Percentiles rank a stretch among this genome's conserved stretches.
Conservation (phyloP, 2,113 vertebrate species). For the Dascyllus trimaculatus region DNA sequence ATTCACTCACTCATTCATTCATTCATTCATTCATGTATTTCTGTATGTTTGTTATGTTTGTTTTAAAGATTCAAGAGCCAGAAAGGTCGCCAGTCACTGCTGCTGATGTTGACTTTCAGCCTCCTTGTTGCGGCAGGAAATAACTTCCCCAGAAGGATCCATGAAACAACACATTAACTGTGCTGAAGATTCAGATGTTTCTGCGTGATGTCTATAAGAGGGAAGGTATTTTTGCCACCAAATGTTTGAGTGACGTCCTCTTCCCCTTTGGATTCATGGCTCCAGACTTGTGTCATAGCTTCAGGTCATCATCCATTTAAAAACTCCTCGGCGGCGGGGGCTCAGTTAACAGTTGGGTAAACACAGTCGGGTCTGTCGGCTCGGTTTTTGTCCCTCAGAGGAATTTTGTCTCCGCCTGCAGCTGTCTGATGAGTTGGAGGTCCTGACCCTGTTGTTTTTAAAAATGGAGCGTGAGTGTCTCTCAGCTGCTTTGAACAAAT, state of each 20-base stretch:
- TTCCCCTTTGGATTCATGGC: not conserved
- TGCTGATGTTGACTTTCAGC: too few relatives aligned
- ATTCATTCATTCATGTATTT: too few relatives aligned
- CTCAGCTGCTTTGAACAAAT: constrained; percentile 24
- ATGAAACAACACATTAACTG: too few relatives aligned
- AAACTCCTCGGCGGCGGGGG: constrained; percentile 15
- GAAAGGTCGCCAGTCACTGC: too few relatives aligned
- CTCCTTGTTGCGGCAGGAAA: too few relatives aligned
- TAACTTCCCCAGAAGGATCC: too few relatives aligned
- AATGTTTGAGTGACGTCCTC: not conserved
- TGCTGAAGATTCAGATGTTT: not conserved
- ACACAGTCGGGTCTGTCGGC: constrained; percentile 22
- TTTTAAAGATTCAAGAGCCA: too few relatives aligned
- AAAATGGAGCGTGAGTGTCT: not conserved
- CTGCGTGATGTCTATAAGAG: not conserved
- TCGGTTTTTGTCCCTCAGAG: constrained; percentile 7
- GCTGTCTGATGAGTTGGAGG: constrained; percentile 24
- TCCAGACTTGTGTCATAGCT: not conserved
- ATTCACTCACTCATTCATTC: too few relatives aligned
- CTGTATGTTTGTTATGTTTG: too few relatives aligned
- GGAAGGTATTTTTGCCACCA: not conserved
- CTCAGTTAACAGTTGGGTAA: constrained; percentile 39
- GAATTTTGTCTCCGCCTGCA: constrained; percentile 10
- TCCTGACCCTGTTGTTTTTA: constrained; percentile 24
- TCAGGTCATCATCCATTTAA: constrained; percentile 38